Conservation (phyloP, 2,797 vertebrate genomes). For the Leptatherina wallacei region DNA sequence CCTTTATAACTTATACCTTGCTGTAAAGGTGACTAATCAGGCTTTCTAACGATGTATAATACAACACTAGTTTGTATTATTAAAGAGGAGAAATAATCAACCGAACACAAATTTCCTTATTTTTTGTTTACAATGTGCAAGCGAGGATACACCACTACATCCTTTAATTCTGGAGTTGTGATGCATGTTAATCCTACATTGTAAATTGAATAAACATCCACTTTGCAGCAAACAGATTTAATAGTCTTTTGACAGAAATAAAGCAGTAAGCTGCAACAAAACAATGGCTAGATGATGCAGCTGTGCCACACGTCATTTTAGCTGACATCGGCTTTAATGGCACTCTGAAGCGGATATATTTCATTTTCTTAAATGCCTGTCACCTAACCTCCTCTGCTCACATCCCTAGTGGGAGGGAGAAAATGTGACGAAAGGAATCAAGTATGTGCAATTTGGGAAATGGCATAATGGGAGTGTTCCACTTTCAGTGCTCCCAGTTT, state of each 20-base stretch:
- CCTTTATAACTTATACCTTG: too few species aligned
- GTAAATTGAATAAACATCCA: not conserved
- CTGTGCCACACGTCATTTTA: not conserved
- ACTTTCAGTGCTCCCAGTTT: constrained; percentile 38
- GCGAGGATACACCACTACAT: not conserved
- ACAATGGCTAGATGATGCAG: not conserved
- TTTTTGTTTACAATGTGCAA: not conserved
- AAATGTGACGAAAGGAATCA: not conserved
- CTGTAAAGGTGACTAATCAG: not conserved
- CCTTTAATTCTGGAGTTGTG: not conserved
- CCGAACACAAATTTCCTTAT: not conserved
- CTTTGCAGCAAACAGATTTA: not conserved
- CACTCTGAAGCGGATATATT: not conserved
- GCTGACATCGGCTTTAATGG: not conserved
- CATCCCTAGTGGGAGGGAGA: not conserved
- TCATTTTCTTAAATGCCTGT: not conserved
- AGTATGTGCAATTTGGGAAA: not conserved
- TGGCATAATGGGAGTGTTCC: constrained; percentile 5
- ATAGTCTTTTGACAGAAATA: not conserved
- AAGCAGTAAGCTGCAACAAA: not conserved
- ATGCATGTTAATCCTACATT: not conserved
- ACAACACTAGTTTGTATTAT: not conserved
- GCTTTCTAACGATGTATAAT: not conserved
- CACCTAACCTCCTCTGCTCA: not conserved
- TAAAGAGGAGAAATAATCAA: not conserved